Base-by-base conservation (phyloP, 2,888 invertebrate species). In the Drosophila aldrichi region DNA sequence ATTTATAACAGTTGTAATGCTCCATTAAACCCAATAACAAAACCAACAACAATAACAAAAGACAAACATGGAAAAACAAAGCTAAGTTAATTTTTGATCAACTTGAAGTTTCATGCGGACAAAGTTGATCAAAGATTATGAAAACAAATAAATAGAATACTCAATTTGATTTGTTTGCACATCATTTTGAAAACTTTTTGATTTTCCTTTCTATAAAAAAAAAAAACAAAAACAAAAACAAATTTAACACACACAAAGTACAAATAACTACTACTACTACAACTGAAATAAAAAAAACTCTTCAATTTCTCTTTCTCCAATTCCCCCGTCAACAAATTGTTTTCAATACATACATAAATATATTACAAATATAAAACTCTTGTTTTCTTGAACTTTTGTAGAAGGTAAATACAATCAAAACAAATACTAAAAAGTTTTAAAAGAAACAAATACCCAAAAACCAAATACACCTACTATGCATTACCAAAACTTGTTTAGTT, bases 361-460 rank as follows among this genome's bases (percentile, higher is more conserved):
- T 58, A 74, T 58, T 66, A 73, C 77, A 77, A 71, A 71, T 29
- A 64, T 62, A 65, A 75, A 73, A 76, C 85, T 88, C 88, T 91
- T 91, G 90, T 91, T 91, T 92, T 92, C 92, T 86, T 86, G 91
- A 92, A 91, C 92, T 92, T 91, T 92, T 91, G 90, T 92, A 92
- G 92, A 92, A 92, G 92, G 92, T 92, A 92, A 92, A 90, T 92
- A 92, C 91, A 76, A 85, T 77, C 56, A 74, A 81, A 81, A 83
- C 7, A 69, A 80, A 78, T 74, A 81, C 67, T 66, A 65, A 60
- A 65, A 69, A 74, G 65, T 77, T 78, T 66, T 64, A 64, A 69
- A 54, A 56, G 79, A 78, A 83, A 79, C 48, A 49, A 88, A 48
- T 41, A 63, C 38, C 32, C 32, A 48, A 68, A 52, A 68, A 65